Base-by-base conservation (phyloP, 2,113 vertebrate genomes). In the Motacilla alba region DNA sequence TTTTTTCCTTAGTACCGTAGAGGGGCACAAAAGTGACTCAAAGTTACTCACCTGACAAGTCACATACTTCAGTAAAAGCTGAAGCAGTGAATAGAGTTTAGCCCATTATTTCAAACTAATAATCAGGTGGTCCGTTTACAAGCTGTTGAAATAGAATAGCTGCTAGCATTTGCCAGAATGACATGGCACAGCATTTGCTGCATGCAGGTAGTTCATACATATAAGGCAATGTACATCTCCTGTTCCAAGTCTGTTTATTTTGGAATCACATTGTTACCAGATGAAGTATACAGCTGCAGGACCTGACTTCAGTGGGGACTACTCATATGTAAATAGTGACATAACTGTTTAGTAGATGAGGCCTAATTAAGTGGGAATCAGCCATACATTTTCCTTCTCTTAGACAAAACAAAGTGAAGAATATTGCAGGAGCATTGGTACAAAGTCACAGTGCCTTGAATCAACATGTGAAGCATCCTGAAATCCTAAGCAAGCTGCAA, bases 261-360 rank as follows among this genome's bases (percentile, higher is more conserved):
- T 96, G 95, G 90, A 85, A 90, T 96, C 96, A 96, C 95, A 94
- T 95, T 94, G 91, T 95, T 97, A 76, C 91, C 89, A 95, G 77
- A 92, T 93, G 94, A 96, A 96, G 77, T 93, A 95, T 95, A 96
- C 89, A 94, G 70, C 94, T 93, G 73, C 85, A 50, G 53, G 89
- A 87, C 78, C 82, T 46, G 69, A 91, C 89, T 95, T 95, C 89
- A 68, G 93, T 46, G 77, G 58, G 41, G 87, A 91, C 89, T 95
- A 82, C 77, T 93, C 77, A 7, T 79, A 87, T 87, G 84, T 95
- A 95, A 96, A 96, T 96, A 97, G 77, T 96, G 95, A 96, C 93
- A 95, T 64, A 95, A 96, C 89, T 97, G 95, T 97, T 95, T 97
- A 96, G 83, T 87, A 87, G 91, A 94, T 79, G 95, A 95, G 58